Percentiles rank a stretch among this genome's conserved stretches.
Conservation (phyloP, 2,113 vertebrate genomes). For the Arvicanthis niloticus region DNA sequence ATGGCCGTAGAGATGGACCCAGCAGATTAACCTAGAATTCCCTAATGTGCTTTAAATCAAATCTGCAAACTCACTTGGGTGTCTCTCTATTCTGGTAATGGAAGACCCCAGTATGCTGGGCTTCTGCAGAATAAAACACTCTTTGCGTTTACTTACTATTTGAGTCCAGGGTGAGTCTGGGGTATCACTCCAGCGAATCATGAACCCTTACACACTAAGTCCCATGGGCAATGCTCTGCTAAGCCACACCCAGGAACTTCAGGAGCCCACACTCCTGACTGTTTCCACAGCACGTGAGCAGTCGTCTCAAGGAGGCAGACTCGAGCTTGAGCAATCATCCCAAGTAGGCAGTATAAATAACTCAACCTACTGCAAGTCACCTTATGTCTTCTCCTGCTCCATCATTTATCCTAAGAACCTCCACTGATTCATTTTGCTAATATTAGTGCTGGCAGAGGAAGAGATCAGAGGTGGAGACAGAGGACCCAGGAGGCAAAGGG, state of each 20-base stretch:
- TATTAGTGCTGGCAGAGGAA: background rate
- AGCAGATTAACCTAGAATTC: too few species aligned
- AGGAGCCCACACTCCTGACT: background rate
- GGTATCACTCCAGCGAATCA: too few species aligned
- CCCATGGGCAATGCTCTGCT: accelerated
- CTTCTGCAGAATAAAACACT: too few species aligned
- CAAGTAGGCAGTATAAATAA: background rate
- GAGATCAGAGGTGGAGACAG: background rate
- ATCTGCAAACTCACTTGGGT: too few species aligned
- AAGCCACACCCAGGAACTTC: background rate
- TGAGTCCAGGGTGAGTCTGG: too few species aligned
- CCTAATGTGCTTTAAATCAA: too few species aligned
- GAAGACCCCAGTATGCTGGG: too few species aligned
- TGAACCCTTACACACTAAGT: background rate
- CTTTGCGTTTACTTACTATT: too few species aligned
- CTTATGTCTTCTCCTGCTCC: background rate
- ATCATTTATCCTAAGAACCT: background rate
- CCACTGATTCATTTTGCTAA: slow-evolving; percentile 46
- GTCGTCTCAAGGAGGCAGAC: background rate
- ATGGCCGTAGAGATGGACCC: too few species aligned
- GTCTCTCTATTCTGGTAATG: too few species aligned
- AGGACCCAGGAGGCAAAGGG: slow-evolving; percentile 8
- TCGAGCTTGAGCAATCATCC: background rate
- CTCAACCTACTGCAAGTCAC: background rate
- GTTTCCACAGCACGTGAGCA: background rate